phyloP scores from a whole-genome alignment of 1,140 invertebrate genomes.

The Latrodectus geometricus region DNA sequence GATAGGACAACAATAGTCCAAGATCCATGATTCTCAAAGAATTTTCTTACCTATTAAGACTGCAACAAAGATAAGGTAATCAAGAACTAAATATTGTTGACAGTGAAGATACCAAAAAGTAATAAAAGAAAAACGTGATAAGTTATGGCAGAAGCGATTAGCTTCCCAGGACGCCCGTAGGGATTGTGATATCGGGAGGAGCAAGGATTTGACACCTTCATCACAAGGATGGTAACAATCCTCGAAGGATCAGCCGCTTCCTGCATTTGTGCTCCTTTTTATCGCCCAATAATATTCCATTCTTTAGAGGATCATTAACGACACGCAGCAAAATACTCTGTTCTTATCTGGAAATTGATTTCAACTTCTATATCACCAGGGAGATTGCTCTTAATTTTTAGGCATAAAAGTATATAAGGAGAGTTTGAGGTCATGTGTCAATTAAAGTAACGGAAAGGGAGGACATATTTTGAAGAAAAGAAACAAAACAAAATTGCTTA shows the following conservation, averaged over 20 bases:
- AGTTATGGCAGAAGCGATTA: conserved; percentile 18
- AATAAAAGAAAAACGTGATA: neutral
- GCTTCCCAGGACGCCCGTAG: neutral
- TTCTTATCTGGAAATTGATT: neutral
- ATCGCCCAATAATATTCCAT: neutral
- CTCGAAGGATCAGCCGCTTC: neutral
- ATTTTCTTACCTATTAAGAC: neutral
- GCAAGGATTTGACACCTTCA: neutral
- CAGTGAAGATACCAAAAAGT: neutral
- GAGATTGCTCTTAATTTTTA: too few relatives aligned
- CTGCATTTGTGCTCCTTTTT: neutral
- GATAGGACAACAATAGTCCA: conserved; percentile 29
- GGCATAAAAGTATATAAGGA: too few relatives aligned
- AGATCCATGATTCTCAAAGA: neutral
- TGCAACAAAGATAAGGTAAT: conserved; percentile 18
- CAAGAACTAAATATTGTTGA: conserved; percentile 30
- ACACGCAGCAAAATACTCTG: neutral
- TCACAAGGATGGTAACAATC: neutral
- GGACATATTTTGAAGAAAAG: too few relatives aligned
- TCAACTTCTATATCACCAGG: neutral
- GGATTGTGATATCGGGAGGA: neutral
- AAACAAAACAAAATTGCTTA: too few relatives aligned
- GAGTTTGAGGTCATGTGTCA: too few relatives aligned
- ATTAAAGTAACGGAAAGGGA: too few relatives aligned
- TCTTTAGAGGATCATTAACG: neutral